Evolutionary conservation across 2,797 vertebrate species (phyloP).

Genomic region (Hemibagrus guttatus): DNA sequence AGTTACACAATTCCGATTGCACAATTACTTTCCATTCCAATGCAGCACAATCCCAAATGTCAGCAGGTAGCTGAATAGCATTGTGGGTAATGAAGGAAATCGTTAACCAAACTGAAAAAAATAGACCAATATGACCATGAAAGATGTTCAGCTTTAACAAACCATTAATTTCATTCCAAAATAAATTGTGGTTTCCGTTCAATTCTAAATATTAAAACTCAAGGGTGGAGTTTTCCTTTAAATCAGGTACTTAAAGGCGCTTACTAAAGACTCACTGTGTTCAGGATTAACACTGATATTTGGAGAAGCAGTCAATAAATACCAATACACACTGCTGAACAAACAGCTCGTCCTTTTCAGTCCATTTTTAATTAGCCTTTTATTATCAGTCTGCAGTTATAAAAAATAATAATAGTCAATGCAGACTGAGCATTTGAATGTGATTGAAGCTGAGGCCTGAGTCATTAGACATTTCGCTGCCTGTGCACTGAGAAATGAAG

Average conservation of each 20-base stretch:
- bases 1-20: not conserved
- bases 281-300: conserved; percentile 70
- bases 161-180: not conserved
- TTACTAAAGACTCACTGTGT: conserved; percentile 45
- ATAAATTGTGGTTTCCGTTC: not conserved
- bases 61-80: not conserved
- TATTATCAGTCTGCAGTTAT: conserved; percentile 27
- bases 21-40: not conserved
- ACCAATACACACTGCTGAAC: conserved; percentile 57
- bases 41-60: not conserved
- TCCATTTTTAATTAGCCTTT: conserved; percentile 58
- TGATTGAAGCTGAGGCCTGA: conserved; percentile 3
- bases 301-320: conserved; percentile 59
- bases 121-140: not conserved
- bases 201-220: not conserved
- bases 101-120: not conserved
- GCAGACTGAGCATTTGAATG: not conserved
- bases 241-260: not conserved
- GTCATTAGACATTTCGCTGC: not conserved
- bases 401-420: not conserved
- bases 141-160: not conserved
- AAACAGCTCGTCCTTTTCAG: conserved; percentile 41
- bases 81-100: not conserved
- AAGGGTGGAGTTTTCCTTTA: conserved; percentile 1
- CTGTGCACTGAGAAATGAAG: not conserved